Evolutionary conservation across 2,888 invertebrate genomes (phyloP).

Genomic region (Polydrusus pterygomalis): DNA sequence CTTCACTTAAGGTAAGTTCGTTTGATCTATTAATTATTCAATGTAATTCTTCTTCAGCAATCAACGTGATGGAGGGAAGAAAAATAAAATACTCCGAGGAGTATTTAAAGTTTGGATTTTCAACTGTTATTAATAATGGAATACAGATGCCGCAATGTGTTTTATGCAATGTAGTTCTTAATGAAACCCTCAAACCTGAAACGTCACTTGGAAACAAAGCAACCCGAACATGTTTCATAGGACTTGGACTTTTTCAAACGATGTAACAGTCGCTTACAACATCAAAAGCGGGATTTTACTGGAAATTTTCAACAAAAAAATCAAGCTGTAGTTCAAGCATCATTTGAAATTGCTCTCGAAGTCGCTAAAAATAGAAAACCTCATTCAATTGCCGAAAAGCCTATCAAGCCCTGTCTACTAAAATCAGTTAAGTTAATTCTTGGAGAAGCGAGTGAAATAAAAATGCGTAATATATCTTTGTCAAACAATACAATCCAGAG

Average conservation of each 20-base stretch:
- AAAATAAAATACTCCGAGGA: too few species aligned
- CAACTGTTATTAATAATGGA: too few species aligned
- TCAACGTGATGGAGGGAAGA: too few species aligned
- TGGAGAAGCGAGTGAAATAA: conserved; percentile 16
- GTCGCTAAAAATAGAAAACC: conserved; percentile 14
- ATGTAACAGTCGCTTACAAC: background rate
- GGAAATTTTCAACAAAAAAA: conserved; percentile 14
- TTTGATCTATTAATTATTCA: too few species aligned
- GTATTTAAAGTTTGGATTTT: too few species aligned
- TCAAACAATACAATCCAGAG: conserved; percentile 18
- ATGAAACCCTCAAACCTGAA: too few species aligned
- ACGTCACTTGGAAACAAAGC: conserved; percentile 12
- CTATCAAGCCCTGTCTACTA: background rate
- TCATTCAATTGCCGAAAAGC: conserved; percentile 15
- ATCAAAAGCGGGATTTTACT: conserved; percentile 6
- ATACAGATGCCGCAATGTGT: too few species aligned
- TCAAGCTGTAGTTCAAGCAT: conserved; percentile 26
- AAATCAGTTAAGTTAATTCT: conserved; percentile 19
- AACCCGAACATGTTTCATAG: background rate
- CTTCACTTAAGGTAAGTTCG: too few species aligned
- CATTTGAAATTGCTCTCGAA: conserved; percentile 10
- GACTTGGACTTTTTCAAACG: conserved; percentile 9
- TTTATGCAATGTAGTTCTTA: too few species aligned
- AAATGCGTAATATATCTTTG: conserved; percentile 25
- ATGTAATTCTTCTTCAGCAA: too few species aligned